Percentiles rank a stretch among this genome's conserved stretches.
These are phyloP conservation scores for Spermophilus dauricus DNA, from an alignment of 2,113 vertebrate species.

Conservation along the genomic window DNA sequence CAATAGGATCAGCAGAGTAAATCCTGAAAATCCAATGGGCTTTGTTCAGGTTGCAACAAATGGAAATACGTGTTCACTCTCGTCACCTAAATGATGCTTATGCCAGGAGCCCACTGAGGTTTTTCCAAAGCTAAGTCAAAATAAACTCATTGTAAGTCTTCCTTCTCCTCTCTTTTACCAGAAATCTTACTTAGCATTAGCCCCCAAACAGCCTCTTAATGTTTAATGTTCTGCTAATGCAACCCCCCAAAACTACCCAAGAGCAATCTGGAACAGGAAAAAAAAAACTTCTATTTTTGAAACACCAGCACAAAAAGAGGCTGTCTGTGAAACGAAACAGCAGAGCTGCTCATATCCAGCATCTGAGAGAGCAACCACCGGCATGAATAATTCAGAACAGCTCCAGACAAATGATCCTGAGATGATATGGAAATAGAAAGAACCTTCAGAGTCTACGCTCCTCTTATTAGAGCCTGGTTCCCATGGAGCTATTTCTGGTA, in stretches of 20 bases:
- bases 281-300: conserved; percentile 77
- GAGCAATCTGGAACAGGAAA: conserved; percentile 68
- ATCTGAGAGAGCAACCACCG: conserved; percentile 78
- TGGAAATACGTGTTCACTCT: conserved; percentile 48
- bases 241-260: conserved; percentile 74
- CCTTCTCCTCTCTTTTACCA: conserved; percentile 9
- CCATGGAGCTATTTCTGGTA: conserved; percentile 81
- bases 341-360: conserved; percentile 78
- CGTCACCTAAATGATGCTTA: neutral
- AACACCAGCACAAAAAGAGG: conserved; percentile 71
- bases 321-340: conserved; percentile 71
- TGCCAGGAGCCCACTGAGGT: neutral
- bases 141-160: neutral
- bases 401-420: conserved; percentile 89
- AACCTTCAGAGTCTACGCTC: conserved; percentile 86
- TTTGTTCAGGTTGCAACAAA: conserved; percentile 28
- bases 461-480: conserved; percentile 89
- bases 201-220: conserved; percentile 64
- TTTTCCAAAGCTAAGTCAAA: conserved; percentile 49
- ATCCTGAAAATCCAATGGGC: conserved; percentile 58
- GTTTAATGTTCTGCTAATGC: conserved; percentile 72
- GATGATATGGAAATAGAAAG: conserved; percentile 86
- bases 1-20: conserved; percentile 48
- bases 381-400: conserved; percentile 92
- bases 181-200: conserved; percentile 59